Evolutionary conservation across 2,888 invertebrate species (phyloP), one percentile per base, ranked within the genome.

Genomic region (Pristionchus entomophagus): DNA sequence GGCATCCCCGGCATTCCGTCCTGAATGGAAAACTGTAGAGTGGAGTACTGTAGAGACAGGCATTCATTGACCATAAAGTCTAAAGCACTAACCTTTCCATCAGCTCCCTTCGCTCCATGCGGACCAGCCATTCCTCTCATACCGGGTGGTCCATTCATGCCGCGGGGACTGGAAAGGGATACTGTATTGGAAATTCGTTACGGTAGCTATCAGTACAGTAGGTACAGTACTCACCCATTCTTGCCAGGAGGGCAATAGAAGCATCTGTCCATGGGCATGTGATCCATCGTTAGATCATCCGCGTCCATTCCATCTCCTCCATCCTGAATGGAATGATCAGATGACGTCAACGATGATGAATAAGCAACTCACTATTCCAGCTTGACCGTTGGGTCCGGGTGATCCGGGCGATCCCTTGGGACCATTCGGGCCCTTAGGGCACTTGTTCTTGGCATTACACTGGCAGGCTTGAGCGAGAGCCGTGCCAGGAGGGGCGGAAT

Each of bases 101-200:
- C 90, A 38, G 88, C 73, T 51, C 84, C 84, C 51, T 38, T 84
- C 6, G 65, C 84, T 49, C 84, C 88, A 87, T 89, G 89, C 26
- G 89, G 88, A 82, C 90, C 90, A 82, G 88, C 88, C 90, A 90
- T 90, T 92, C 92, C 82, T 89, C 86, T 29, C 38, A 88, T 88
- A 84, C 90, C 90, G 59, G 90, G 89, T 59, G 87, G 45, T 87
- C 89, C 90, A 84, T 89, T 89, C 26, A 83, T 35, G 65, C 90
- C 87, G 22, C 35, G 59, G 6, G 62, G n/a, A 14, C 83, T 62
- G n/a, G 6, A 38, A 38, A 32, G 59, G n/a, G n/a, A n/a, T n/a
- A n/a, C n/a, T n/a, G n/a, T n/a, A n/a, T n/a, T n/a, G n/a, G n/a
- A n/a, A n/a, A n/a, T n/a, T n/a, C n/a, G n/a, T n/a, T n/a, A n/a